Percentiles rank a stretch among this genome's conserved stretches.
Evolutionary conservation across 1,140 invertebrate genomes (phyloP).

Genomic region (Leptoteleia sp.): DNA sequence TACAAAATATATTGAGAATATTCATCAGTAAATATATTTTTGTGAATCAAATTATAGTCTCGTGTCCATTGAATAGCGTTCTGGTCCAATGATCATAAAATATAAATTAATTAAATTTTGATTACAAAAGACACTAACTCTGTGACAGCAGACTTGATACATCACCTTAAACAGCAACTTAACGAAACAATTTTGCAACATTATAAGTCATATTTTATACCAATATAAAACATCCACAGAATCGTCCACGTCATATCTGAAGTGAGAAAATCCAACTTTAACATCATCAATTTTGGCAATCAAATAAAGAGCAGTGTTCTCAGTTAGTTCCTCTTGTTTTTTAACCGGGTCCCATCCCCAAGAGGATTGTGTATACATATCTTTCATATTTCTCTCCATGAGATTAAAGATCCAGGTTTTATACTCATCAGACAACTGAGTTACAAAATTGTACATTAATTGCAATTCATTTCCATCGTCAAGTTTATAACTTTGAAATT

Average conservation of each 20-base stretch:
- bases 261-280: slow-evolving; percentile 88
- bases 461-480: slow-evolving; percentile 72
- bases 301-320: slow-evolving; percentile 85
- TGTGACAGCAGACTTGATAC: too few species aligned
- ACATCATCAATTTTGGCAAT: slow-evolving; percentile 81
- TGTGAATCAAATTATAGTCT: too few species aligned
- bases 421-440: slow-evolving; percentile 76
- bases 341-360: slow-evolving; percentile 86
- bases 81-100: too few species aligned
- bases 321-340: slow-evolving; percentile 85
- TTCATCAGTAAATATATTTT: too few species aligned
- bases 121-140: too few species aligned
- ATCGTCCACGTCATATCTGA: slow-evolving; percentile 91
- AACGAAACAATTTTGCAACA: too few species aligned
- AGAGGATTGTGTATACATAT: slow-evolving; percentile 81
- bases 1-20: too few species aligned
- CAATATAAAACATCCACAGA: slow-evolving; percentile 90
- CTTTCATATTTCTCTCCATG: slow-evolving; percentile 85
- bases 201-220: too few species aligned
- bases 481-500: slow-evolving; percentile 72
- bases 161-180: too few species aligned
- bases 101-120: too few species aligned
- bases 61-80: too few species aligned
- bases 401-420: slow-evolving; percentile 85
- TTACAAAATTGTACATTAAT: slow-evolving; percentile 78